These are phyloP conservation scores for Sebastes minor DNA, from an alignment of 2,797 vertebrate genomes.

Conservation along the genomic window DNA sequence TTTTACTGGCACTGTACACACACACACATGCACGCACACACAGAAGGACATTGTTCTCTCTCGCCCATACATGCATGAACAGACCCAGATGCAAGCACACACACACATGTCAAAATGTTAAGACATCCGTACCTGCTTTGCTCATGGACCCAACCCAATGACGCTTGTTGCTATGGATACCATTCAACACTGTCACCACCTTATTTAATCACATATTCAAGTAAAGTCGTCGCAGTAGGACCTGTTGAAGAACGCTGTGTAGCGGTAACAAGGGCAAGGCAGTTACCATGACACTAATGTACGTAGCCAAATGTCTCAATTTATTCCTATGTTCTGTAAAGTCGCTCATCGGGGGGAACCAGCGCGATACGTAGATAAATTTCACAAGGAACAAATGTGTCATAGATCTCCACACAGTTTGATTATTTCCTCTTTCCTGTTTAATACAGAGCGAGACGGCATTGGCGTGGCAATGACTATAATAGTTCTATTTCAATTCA, in stretches of 20 bases:
- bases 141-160: background rate
- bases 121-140: background rate
- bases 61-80: background rate
- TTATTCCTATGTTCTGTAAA: background rate
- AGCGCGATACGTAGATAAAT: background rate
- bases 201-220: background rate
- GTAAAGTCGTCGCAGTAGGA: background rate
- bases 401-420: background rate
- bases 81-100: background rate
- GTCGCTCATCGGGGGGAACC: background rate
- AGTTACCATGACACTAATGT: background rate
- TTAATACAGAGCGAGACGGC: background rate
- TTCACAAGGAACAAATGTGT: background rate
- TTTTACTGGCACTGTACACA: constrained; percentile 53
- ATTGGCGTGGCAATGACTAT: background rate
- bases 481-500: background rate
- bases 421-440: background rate
- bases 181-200: background rate
- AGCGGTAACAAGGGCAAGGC: background rate
- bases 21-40: background rate
- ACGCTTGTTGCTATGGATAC: constrained; percentile 15
- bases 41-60: background rate
- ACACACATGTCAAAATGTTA: background rate
- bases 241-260: background rate
- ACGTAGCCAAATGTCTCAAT: background rate